These are phyloP conservation scores for Chaenocephalus aceratus DNA, from an alignment of 2,113 vertebrate species.

Conservation along the genomic window DNA sequence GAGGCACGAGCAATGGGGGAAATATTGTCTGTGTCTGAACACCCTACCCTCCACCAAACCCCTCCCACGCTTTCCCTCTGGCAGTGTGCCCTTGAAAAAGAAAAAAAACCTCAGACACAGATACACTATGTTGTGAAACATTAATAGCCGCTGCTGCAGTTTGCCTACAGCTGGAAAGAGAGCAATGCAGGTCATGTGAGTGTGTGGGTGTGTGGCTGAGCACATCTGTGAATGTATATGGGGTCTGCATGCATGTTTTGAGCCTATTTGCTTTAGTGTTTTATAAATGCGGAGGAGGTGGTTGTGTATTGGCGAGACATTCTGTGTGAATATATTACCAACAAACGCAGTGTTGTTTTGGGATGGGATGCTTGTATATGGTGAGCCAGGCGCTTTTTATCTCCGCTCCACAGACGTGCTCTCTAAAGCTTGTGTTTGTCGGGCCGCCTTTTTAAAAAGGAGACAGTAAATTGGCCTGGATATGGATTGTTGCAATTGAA, in stretches of 20 bases:
- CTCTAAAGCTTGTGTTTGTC: slow-evolving; percentile 69
- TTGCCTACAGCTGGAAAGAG: slow-evolving; percentile 75
- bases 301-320: slow-evolving; percentile 58
- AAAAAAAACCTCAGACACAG: slow-evolving; percentile 64
- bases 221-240: slow-evolving; percentile 44
- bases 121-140: slow-evolving; percentile 88
- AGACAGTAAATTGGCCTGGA: slow-evolving; percentile 83
- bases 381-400: slow-evolving; percentile 85
- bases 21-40: slow-evolving; percentile 84
- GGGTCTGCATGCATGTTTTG: slow-evolving; percentile 55
- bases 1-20: slow-evolving; percentile 84
- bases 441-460: slow-evolving; percentile 63
- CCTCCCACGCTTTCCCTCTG: slow-evolving; percentile 70
- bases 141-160: slow-evolving; percentile 88
- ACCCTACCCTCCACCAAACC: slow-evolving; percentile 71
- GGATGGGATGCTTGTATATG: slow-evolving; percentile 48
- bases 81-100: slow-evolving; percentile 74
- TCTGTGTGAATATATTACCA: slow-evolving; percentile 65
- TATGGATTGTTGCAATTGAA: slow-evolving; percentile 84
- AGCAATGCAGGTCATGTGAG: slow-evolving; percentile 65
- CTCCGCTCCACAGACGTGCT: slow-evolving; percentile 82
- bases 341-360: slow-evolving; percentile 67
- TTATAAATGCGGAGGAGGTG: slow-evolving; percentile 68
- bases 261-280: slow-evolving; percentile 68
- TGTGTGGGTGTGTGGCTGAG: slow-evolving; percentile 16